These are phyloP conservation scores for Hypanus sabinus DNA, from an alignment of 2,113 vertebrate species.

Conservation along the genomic window DNA sequence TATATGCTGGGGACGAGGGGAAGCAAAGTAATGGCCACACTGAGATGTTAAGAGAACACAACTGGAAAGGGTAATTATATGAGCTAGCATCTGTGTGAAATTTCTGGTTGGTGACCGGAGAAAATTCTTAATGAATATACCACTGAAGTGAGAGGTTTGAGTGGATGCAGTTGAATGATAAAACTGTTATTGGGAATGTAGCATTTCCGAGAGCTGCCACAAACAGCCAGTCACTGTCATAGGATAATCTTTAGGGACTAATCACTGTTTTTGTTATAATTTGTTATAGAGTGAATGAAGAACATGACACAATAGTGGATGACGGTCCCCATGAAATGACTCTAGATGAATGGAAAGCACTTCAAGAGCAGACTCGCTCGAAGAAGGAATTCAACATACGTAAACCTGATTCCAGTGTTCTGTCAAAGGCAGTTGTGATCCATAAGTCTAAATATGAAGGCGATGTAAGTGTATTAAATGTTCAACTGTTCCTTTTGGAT, in stretches of 20 bases:
- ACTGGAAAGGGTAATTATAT: not conserved
- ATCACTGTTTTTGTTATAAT: not conserved
- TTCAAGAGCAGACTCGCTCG: slow-evolving; percentile 74
- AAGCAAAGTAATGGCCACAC: not conserved
- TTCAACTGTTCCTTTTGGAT: not conserved
- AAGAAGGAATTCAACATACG: slow-evolving; percentile 88
- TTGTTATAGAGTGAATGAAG: slow-evolving; percentile 56
- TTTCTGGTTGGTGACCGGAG: not conserved
- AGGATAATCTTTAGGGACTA: not conserved
- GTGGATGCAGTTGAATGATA: not conserved
- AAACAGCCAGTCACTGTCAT: not conserved
- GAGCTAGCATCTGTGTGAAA: not conserved
- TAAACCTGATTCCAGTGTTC: slow-evolving; percentile 74
- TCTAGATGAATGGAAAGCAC: slow-evolving; percentile 88
- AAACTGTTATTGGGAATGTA: not conserved
- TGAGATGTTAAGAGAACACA: not conserved
- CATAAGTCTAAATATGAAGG: slow-evolving; percentile 74
- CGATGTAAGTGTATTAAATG: slow-evolving; percentile 60
- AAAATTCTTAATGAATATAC: not conserved
- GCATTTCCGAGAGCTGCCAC: not conserved
- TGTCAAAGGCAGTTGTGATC: slow-evolving; percentile 88
- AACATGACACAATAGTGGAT: slow-evolving; percentile 49
- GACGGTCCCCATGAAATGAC: slow-evolving; percentile 82
- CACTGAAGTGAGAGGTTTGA: not conserved
- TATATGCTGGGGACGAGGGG: not conserved